These are phyloP conservation scores for Rhogogaster chlorosoma DNA, from an alignment of 2,888 invertebrate genomes.

Conservation along the genomic window DNA sequence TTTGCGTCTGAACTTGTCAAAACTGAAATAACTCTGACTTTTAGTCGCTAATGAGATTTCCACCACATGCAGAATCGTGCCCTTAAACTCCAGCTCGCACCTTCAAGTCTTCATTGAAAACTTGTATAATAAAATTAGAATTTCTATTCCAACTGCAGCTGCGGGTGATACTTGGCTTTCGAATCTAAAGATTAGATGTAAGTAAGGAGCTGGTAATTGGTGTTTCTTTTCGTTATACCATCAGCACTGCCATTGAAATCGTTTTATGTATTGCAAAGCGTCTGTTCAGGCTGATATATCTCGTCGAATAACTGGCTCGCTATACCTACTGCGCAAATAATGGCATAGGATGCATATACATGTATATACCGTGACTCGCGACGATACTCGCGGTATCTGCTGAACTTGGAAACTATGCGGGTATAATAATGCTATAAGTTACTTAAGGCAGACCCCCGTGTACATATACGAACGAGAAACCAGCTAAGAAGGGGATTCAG, in stretches of 20 bases:
- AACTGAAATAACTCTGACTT: too few relatives aligned
- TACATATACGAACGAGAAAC: neutral
- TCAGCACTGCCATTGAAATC: neutral
- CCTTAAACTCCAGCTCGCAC: too few relatives aligned
- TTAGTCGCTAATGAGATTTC: too few relatives aligned
- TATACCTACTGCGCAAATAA: neutral
- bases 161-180: neutral
- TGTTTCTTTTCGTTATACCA: neutral
- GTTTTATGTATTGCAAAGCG: neutral
- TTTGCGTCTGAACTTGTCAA: too few relatives aligned
- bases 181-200: neutral
- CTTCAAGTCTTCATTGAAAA: too few relatives aligned
- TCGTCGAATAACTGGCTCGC: neutral
- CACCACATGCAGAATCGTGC: too few relatives aligned
- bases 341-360: neutral
- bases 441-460: neutral
- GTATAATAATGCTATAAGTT: constrained; percentile 23
- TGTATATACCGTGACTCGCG: neutral
- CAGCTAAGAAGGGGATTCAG: constrained; percentile 15
- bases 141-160: too few relatives aligned
- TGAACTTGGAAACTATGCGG: constrained; percentile 16
- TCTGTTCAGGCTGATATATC: neutral
- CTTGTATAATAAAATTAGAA: too few relatives aligned
- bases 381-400: neutral
- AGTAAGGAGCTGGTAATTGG: neutral